Conservation (phyloP, 2,113 vertebrate genomes). For the Mola mola region DNA sequence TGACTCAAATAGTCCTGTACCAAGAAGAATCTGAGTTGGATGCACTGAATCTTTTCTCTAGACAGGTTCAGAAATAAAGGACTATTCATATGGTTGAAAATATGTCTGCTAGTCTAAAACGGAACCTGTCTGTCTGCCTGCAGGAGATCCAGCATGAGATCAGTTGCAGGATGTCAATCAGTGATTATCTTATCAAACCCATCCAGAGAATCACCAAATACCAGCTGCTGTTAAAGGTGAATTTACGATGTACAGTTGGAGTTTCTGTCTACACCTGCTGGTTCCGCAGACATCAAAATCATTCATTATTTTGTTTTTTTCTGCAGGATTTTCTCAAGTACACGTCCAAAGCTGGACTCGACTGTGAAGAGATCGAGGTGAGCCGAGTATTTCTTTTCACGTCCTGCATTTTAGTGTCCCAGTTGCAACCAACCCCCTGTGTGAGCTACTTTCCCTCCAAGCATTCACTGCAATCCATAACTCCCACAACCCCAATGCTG, state of each 20-base stretch:
- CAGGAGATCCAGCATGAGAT: conserved; percentile 96
- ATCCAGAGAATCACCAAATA: conserved; percentile 99
- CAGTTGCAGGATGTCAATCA: conserved; percentile 92
- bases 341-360: conserved; percentile 93
- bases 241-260: background rate
- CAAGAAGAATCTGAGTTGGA: too few species aligned
- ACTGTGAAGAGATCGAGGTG: conserved; percentile 94
- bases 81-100: too few species aligned
- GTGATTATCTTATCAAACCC: conserved; percentile 97
- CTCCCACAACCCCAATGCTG: too few species aligned
- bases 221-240: conserved; percentile 93
- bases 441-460: background rate
- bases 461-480: too few species aligned
- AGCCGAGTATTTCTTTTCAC: background rate
- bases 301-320: background rate
- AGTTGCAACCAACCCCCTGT: too few species aligned
- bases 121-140: conserved; percentile 19
- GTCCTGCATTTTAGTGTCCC: background rate
- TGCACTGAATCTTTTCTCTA: too few species aligned
- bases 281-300: background rate
- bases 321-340: conserved; percentile 94
- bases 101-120: background rate
- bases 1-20: too few species aligned
- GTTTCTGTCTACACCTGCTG: background rate
- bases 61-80: too few species aligned